Evolutionary conservation across 2,888 invertebrate species (phyloP).

Genomic region (Rugalucina vietnamica): DNA sequence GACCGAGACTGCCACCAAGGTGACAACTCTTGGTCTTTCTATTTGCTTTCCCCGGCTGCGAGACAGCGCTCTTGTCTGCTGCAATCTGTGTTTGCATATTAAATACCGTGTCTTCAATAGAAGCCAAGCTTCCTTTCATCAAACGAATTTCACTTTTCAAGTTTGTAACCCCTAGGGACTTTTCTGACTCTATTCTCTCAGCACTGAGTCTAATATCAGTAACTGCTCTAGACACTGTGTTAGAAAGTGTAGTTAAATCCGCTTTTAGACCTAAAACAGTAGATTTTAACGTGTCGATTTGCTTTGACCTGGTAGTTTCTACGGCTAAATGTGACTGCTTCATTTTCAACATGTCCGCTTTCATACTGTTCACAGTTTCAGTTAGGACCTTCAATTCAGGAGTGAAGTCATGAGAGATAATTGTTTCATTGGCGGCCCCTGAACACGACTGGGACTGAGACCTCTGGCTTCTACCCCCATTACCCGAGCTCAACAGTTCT

Average conservation of each 20-base stretch:
- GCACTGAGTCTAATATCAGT: background rate
- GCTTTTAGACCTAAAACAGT: background rate
- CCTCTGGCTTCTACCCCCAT: background rate
- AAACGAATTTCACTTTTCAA: background rate
- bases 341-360: background rate
- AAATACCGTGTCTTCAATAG: background rate
- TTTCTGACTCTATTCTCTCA: background rate
- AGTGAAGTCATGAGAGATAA: background rate
- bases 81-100: background rate
- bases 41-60: background rate
- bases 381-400: background rate
- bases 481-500: background rate
- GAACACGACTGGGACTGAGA: background rate
- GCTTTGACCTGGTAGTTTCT: background rate
- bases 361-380: background rate
- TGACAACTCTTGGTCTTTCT: background rate
- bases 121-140: background rate
- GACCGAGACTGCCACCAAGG: background rate
- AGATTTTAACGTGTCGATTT: background rate
- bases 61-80: background rate
- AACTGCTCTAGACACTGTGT: background rate
- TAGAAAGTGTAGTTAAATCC: background rate
- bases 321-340: background rate
- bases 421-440: background rate
- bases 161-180: background rate